Percentiles rank a stretch among this genome's conserved stretches.
Evolutionary conservation across 1,140 invertebrate species (phyloP).

Genomic region (Drosophila pachea): DNA sequence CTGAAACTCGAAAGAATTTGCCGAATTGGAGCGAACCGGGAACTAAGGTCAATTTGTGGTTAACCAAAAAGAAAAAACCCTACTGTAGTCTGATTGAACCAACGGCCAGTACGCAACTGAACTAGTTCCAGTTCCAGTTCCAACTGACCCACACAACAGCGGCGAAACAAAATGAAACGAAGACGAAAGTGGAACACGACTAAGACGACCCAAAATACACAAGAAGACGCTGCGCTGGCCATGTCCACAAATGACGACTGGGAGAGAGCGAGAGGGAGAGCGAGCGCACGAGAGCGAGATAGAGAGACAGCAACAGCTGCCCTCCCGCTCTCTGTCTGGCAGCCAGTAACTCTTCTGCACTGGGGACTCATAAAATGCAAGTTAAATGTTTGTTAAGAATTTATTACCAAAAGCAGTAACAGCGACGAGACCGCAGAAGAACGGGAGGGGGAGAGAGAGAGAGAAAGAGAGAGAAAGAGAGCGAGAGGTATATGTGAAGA

Average conservation of each 20-base stretch:
- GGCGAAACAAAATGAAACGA: conserved; percentile 11
- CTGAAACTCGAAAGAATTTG: conserved; percentile 53
- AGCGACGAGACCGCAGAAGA: conserved; percentile 11
- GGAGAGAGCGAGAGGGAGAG: conserved; percentile 24
- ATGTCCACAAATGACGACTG: conserved; percentile 28
- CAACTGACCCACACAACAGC: conserved; percentile 1
- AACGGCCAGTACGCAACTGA: conserved; percentile 14
- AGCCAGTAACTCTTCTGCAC: conserved; percentile 29
- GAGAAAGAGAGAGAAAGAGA: not conserved
- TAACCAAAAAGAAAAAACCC: conserved; percentile 1
- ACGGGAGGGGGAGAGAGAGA: not conserved
- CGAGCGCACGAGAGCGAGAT: conserved; percentile 15
- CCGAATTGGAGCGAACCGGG: conserved; percentile 35
- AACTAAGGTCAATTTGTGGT: conserved; percentile 5
- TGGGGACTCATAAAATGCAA: conserved; percentile 75
- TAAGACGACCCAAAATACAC: conserved; percentile 15
- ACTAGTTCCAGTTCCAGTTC: conserved; percentile 30
- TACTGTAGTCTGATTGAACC: conserved; percentile 11
- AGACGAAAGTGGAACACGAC: conserved; percentile 33
- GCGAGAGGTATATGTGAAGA: not conserved
- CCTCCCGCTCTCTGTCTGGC: conserved; percentile 1
- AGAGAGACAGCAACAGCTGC: conserved; percentile 23
- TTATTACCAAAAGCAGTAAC: conserved; percentile 53
- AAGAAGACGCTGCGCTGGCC: conserved; percentile 8
- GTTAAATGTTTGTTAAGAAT: conserved; percentile 78